phyloP scores from a whole-genome alignment of 2,797 vertebrate species.

The Florisuga fusca region DNA sequence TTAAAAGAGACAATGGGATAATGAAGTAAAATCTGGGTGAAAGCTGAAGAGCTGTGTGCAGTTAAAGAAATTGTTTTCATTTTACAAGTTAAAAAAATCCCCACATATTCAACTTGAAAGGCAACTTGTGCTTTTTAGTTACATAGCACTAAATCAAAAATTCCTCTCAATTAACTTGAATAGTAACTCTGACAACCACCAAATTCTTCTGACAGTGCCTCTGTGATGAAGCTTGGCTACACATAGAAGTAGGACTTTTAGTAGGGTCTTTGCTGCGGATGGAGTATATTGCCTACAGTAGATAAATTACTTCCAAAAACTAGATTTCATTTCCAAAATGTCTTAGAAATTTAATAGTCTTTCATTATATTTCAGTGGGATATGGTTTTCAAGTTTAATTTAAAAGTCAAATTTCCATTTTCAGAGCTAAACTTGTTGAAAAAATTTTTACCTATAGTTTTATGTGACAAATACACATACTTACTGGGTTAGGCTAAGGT shows the following conservation, averaged over 20 bases:
- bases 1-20: not conserved
- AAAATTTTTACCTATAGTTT: not conserved
- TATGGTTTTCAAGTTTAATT: not conserved
- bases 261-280: not conserved
- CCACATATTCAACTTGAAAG: not conserved
- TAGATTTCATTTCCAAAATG: not conserved
- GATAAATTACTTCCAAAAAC: not conserved
- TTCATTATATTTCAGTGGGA: not conserved
- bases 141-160: not conserved
- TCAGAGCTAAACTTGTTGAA: not conserved
- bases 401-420: too few species aligned
- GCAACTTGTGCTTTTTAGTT: conserved; percentile 15
- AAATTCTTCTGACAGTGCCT: not conserved
- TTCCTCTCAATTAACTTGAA: not conserved
- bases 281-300: not conserved
- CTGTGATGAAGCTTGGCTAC: not conserved
- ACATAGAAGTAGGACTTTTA: not conserved
- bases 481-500: not conserved
- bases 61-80: not conserved
- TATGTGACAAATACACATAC: not conserved
- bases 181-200: not conserved
- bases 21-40: not conserved
- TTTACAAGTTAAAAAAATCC: not conserved
- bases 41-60: not conserved
- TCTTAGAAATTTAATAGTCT: not conserved